These are phyloP conservation scores for Sycobia sp. DNA, from an alignment of 1,140 invertebrate genomes.

Conservation along the genomic window DNA sequence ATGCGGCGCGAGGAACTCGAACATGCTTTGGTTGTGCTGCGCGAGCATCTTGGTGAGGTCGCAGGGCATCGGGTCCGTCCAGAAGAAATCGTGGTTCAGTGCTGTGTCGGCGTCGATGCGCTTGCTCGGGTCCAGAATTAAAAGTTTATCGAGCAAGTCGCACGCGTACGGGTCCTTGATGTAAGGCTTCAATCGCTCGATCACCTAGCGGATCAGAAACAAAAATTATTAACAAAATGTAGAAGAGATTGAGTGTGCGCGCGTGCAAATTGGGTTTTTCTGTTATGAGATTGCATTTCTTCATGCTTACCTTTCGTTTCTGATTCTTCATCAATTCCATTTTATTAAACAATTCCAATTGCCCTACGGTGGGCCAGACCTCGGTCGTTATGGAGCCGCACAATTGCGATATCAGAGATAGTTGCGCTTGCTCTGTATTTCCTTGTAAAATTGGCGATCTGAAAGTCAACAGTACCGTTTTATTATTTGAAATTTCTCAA, in stretches of 20 bases:
- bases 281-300: too few species aligned
- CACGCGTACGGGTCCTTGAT: conserved; percentile 91
- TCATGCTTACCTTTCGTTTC: conserved; percentile 76
- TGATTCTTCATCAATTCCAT: conserved; percentile 90
- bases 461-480: too few species aligned
- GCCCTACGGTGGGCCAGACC: conserved; percentile 94
- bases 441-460: conserved; percentile 85
- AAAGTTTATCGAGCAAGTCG: conserved; percentile 90
- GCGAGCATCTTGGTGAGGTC: conserved; percentile 92
- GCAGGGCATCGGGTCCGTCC: conserved; percentile 93
- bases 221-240: conserved; percentile 41
- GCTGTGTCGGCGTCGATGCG: too few species aligned
- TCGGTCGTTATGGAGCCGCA: conserved; percentile 95
- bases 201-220: too few species aligned
- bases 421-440: conserved; percentile 93
- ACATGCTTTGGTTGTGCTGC: conserved; percentile 94
- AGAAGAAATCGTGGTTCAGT: conserved; percentile 98
- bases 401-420: conserved; percentile 92
- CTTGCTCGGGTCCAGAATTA: conserved; percentile 92
- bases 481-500: too few species aligned
- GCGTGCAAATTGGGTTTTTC: too few species aligned
- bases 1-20: too few species aligned
- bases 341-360: conserved; percentile 89
- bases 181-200: conserved; percentile 88
- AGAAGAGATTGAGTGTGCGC: too few species aligned